Evolutionary conservation across 2,888 invertebrate species (phyloP).

Genomic region (Antitype chi): DNA sequence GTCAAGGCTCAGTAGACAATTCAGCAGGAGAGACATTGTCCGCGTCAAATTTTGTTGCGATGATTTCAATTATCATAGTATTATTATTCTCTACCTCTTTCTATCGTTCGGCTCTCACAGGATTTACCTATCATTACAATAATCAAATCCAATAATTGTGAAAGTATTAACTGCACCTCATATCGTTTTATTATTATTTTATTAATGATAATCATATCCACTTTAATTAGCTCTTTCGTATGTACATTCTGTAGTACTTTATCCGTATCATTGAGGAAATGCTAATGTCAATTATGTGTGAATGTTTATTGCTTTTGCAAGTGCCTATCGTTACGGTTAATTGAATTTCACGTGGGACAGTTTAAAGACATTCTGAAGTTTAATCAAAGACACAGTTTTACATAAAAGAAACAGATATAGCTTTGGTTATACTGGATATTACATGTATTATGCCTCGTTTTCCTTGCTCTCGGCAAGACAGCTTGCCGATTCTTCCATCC

Average conservation of each 20-base stretch:
- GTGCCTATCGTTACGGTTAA: neutral
- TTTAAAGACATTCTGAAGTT: neutral
- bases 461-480: neutral
- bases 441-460: neutral
- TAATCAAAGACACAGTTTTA: neutral
- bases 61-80: neutral
- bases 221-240: slow-evolving; percentile 27
- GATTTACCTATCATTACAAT: slow-evolving; percentile 13
- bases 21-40: neutral
- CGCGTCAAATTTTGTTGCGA: neutral
- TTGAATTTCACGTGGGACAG: slow-evolving; percentile 18
- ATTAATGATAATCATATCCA: slow-evolving; percentile 25
- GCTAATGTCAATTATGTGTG: slow-evolving; percentile 1
- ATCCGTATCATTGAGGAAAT: slow-evolving; percentile 35
- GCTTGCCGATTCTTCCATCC: neutral
- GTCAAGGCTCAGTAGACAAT: slow-evolving; percentile 2
- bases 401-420: too few species aligned
- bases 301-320: slow-evolving; percentile 23
- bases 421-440: neutral
- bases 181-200: slow-evolving; percentile 33
- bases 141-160: slow-evolving; percentile 26
- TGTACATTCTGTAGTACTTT: slow-evolving; percentile 22
- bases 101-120: neutral
- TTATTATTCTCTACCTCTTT: neutral
- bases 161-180: slow-evolving; percentile 15